Evolutionary conservation across 2,113 vertebrate species (phyloP).

Genomic region (Benitochromis conjunctus): DNA sequence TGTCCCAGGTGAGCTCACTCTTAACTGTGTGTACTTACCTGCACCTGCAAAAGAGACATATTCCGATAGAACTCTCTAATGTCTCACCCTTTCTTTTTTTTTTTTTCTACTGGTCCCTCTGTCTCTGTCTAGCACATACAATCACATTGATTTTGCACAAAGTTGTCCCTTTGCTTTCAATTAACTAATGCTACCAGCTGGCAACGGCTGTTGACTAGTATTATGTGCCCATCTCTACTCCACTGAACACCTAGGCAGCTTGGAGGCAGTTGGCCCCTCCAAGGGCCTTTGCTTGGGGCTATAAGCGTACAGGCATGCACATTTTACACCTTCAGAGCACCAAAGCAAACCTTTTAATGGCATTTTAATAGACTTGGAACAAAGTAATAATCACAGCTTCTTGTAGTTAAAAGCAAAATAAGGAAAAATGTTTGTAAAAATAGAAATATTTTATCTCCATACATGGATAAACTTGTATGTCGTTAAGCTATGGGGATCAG

Average conservation of each 20-base stretch:
- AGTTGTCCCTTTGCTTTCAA: slow-evolving; percentile 39
- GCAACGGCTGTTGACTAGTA: slow-evolving; percentile 25
- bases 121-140: background rate
- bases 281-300: background rate
- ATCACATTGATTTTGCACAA: background rate
- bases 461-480: background rate
- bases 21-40: background rate
- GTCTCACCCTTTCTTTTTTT: background rate
- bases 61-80: background rate
- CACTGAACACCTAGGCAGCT: slow-evolving; percentile 1
- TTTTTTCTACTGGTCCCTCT: background rate
- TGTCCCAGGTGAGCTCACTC: slow-evolving; percentile 86
- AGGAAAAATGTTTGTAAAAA: background rate
- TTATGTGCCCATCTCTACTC: background rate
- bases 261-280: slow-evolving; percentile 9
- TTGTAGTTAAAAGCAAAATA: background rate
- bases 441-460: background rate
- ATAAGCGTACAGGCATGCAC: background rate
- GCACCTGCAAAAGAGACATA: background rate
- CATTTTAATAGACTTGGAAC: background rate
- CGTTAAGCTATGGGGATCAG: background rate
- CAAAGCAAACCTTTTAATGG: background rate
- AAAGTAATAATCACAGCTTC: background rate
- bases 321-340: background rate
- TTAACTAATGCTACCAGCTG: slow-evolving; percentile 38